Percentiles rank a stretch among this genome's conserved stretches.
Conservation (phyloP, 2,888 invertebrate genomes). For the Entomobrya multifasciata region DNA sequence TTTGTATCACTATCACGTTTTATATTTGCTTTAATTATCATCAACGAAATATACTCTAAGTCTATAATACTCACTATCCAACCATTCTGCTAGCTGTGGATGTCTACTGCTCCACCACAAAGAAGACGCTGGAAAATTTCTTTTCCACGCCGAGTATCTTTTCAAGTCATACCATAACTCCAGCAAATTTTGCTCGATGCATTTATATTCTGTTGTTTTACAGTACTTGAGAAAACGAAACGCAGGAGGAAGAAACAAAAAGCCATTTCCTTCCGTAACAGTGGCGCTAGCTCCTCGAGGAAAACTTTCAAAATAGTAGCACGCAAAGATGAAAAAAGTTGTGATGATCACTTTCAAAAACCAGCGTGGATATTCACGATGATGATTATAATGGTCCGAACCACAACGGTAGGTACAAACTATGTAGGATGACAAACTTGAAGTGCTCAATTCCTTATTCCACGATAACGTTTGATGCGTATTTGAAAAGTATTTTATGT, state of each 20-base stretch:
- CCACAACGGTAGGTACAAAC: not conserved
- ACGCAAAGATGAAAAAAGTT: conserved; percentile 10
- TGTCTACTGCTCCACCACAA: conserved; percentile 56
- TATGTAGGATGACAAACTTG: not conserved
- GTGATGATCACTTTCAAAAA: conserved; percentile 8
- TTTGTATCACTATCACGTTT: too few relatives aligned
- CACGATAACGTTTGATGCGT: not conserved
- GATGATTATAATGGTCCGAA: not conserved
- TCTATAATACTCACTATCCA: conserved; percentile 61
- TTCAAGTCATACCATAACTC: conserved; percentile 65
- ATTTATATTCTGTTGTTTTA: conserved; percentile 45
- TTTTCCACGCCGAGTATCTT: conserved; percentile 49
- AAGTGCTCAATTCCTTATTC: not conserved
- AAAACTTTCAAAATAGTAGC: not conserved
- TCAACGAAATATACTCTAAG: conserved; percentile 45
- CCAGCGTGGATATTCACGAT: not conserved
- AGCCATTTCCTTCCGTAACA: conserved; percentile 32
- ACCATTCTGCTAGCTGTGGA: conserved; percentile 58
- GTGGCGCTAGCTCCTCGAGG: not conserved
- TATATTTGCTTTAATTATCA: not conserved
- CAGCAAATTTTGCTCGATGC: conserved; percentile 65
- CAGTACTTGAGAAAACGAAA: conserved; percentile 67
- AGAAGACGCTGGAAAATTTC: conserved; percentile 51
- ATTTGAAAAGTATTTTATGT: not conserved
- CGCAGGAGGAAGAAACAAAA: conserved; percentile 64